Percentiles rank a stretch among this genome's conserved stretches.
Conservation (phyloP, 2,113 vertebrate genomes). For the Bettongia penicillata region DNA sequence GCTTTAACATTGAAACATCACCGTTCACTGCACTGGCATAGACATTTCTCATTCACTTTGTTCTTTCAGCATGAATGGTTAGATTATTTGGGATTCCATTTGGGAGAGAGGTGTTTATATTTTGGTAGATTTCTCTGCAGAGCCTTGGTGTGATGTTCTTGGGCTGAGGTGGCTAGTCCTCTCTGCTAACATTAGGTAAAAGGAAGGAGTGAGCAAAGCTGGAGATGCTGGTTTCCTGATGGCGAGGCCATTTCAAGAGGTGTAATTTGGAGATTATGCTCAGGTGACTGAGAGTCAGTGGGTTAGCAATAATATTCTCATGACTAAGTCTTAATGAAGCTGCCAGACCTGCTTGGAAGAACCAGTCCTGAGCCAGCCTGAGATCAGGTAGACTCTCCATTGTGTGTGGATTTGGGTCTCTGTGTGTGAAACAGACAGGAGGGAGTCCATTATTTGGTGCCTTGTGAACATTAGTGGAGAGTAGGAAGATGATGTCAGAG, state of each 20-base stretch:
- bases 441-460: conserved; percentile 1
- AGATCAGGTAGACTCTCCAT: not conserved
- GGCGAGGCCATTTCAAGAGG: not conserved
- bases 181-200: not conserved
- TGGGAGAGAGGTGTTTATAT: not conserved
- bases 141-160: not conserved
- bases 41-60: not conserved
- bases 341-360: not conserved
- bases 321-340: not conserved
- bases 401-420: not conserved
- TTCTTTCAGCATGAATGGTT: not conserved
- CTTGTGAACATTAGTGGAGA: not conserved
- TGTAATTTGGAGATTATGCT: conserved; percentile 45
- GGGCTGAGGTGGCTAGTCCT: not conserved
- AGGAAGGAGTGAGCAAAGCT: conserved; percentile 5
- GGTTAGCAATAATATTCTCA: not conserved
- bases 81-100: not conserved
- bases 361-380: not conserved
- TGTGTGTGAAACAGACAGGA: conserved; percentile 11
- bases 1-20: not conserved
- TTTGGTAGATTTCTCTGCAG: not conserved
- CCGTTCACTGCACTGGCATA: not conserved
- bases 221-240: conserved; percentile 28
- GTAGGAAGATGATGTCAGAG: not conserved
- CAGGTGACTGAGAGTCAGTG: not conserved